Evolutionary conservation across 2,888 invertebrate genomes (phyloP), one percentile per base, ranked within the genome.

Genomic region (Julus scandinavius): DNA sequence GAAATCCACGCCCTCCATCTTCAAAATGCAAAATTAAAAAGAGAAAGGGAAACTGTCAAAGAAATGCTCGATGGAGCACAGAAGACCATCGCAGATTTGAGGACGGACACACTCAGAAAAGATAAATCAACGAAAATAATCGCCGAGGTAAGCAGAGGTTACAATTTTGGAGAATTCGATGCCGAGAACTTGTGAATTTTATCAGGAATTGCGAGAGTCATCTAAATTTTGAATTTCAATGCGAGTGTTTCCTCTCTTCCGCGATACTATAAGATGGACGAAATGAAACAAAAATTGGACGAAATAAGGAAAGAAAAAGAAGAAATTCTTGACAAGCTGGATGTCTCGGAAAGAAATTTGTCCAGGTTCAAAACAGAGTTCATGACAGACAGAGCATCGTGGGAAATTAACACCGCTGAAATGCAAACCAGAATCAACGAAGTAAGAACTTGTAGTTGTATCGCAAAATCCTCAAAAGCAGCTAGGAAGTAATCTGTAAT

Each of bases 341-440:
- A 97, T 80, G 97, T 97, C 91, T 94, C 97, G 0, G 94, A 96
- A 88, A 92, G 97, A 88, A 96, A 97, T 91, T 94, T 95, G 29
- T 97, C 97, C 63, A 96, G 96, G 91, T 93, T 96, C 1, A 97
- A 96, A 93, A 97, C 97, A 0, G 97, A 97, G 92, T 93, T 97
- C n/a, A 95, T 97, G 63, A 97, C 97, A 63, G 97, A 97, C 92
- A 95, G 96, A 89, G 97, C 97, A 40, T 94, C 96, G 3, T 96
- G 96, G 91, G 97, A 98, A 92, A 96, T 98, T 38, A 96, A 96
- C 92, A 93, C 96, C 85, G 95, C 97, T 0, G 97, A 98, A 93
- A 94, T 97, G 94, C 96, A 96, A 91, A 97, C 97, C 0, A 95
- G 96, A 91, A 94, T 97, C 83, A 97, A 97, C 91, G 96, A 97